These are phyloP conservation scores for Cantharis rufa DNA, from an alignment of 2,888 invertebrate species.

Conservation along the genomic window DNA sequence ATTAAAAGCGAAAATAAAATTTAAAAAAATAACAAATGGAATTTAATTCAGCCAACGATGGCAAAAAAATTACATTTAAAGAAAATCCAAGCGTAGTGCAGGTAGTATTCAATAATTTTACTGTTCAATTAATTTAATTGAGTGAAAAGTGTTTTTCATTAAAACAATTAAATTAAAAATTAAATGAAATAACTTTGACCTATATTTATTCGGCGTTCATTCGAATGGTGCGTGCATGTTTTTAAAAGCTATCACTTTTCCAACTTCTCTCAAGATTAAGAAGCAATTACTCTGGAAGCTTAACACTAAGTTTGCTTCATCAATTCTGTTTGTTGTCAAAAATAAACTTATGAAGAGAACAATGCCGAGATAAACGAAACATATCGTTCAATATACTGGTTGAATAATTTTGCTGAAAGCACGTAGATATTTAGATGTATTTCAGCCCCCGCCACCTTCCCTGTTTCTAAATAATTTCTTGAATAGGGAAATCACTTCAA, in stretches of 20 bases:
- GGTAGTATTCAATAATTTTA: neutral
- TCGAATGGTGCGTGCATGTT: neutral
- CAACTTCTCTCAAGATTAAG: neutral
- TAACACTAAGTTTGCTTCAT: neutral
- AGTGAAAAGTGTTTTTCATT: neutral
- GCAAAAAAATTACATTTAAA: neutral
- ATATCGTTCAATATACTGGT: neutral
- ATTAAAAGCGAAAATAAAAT: neutral
- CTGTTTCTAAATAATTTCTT: neutral
- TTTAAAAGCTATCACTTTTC: neutral
- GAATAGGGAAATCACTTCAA: neutral
- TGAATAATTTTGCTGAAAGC: neutral
- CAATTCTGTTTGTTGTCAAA: neutral
- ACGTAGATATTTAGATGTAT: neutral
- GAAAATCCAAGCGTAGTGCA: neutral
- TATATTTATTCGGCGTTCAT: neutral
- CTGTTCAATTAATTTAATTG: neutral
- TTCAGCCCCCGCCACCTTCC: neutral
- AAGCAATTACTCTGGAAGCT: neutral
- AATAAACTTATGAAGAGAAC: neutral
- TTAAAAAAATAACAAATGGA: neutral
- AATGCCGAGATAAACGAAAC: neutral
- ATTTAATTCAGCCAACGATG: neutral
- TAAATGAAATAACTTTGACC: neutral
- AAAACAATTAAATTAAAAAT: neutral